Evolutionary conservation across 1,140 invertebrate genomes (phyloP).

Genomic region (Pomacea maculata): DNA sequence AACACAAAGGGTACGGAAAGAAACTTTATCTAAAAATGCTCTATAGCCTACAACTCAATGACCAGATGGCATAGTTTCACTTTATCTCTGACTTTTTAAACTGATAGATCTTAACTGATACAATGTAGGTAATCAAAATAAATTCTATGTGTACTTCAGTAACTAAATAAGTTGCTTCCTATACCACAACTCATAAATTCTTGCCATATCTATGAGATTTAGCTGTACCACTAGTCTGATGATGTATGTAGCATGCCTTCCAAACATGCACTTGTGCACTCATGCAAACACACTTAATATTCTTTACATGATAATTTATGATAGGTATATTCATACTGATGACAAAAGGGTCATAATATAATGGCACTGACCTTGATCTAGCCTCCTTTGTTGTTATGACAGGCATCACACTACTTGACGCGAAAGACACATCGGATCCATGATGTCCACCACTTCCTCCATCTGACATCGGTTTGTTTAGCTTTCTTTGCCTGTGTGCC

Average conservation of each 20-base stretch:
- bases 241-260: no score
- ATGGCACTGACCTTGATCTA: constrained; percentile 50
- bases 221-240: no score
- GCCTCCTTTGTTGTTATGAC: constrained; percentile 54
- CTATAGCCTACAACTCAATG: no score
- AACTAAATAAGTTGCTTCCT: not conserved
- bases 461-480: not conserved
- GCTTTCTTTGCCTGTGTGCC: constrained; percentile 14
- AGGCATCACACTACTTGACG: constrained; percentile 43
- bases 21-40: no score
- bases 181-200: not conserved
- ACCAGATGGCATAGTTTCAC: no score
- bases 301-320: no score
- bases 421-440: constrained; percentile 47
- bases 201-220: no score
- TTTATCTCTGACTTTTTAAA: not conserved
- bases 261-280: no score
- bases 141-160: not conserved
- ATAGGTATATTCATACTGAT: no score
- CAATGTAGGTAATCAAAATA: not conserved
- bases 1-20: no score
- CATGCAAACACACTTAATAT: no score
- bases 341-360: not conserved
- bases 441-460: constrained; percentile 22
- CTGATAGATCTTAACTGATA: not conserved